Percentiles rank a stretch among this genome's conserved stretches.
Conservation (phyloP, 2,888 invertebrate species). For the Yponomeuta sedellus region DNA sequence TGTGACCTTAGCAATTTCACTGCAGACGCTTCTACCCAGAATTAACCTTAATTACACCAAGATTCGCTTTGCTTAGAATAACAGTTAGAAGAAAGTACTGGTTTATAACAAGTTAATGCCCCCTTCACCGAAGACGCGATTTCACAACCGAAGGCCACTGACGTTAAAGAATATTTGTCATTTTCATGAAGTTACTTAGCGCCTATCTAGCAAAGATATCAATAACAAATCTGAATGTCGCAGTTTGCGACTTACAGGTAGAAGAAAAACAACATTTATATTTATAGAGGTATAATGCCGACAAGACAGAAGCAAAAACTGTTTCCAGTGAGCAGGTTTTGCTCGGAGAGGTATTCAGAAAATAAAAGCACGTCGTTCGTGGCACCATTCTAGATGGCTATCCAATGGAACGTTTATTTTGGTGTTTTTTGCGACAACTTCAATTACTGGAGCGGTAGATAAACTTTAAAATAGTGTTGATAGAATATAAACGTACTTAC, state of each 20-base stretch:
- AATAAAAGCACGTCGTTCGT: slow-evolving; percentile 1
- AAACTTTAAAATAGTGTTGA: neutral
- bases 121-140: neutral
- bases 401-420: neutral
- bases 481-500: neutral
- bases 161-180: no score
- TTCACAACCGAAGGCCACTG: neutral
- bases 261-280: neutral
- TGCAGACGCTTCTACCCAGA: neutral
- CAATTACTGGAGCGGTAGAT: neutral
- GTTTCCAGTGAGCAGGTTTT: neutral
- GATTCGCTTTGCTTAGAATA: neutral
- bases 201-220: no score
- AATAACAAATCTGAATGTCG: neutral
- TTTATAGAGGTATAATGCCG: neutral
- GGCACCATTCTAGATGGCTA: slow-evolving; percentile 6
- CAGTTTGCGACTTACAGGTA: slow-evolving; percentile 12
- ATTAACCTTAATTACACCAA: slow-evolving; percentile 1
- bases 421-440: no score
- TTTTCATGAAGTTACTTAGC: no score
- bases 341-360: neutral
- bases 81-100: neutral
- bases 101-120: neutral
- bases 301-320: neutral
- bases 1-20: neutral